phyloP scores from a whole-genome alignment of 2,888 invertebrate genomes.

The Diarsia dahlii region DNA sequence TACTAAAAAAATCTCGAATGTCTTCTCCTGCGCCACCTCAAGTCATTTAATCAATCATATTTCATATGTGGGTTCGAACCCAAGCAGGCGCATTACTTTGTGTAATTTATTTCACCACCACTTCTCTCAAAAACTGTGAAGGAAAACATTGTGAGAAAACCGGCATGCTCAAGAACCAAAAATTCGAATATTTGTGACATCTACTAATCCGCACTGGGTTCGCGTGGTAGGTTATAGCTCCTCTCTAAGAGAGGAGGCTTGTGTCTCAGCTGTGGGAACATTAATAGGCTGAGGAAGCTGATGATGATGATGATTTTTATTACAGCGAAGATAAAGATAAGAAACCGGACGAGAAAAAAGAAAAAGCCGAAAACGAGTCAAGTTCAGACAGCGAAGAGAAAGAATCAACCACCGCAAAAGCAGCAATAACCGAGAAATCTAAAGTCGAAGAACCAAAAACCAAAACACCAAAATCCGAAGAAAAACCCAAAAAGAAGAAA shows the following conservation, averaged over 20 bases:
- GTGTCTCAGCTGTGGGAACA: too few relatives aligned
- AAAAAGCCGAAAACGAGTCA: conserved; percentile 16
- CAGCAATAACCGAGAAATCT: conserved; percentile 9
- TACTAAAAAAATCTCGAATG: neutral
- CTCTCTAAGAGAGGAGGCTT: too few relatives aligned
- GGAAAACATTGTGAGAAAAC: too few relatives aligned
- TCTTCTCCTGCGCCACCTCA: neutral
- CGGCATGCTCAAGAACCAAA: too few relatives aligned
- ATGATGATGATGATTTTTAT: neutral
- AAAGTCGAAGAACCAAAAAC: conserved; percentile 61
- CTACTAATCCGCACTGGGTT: too few relatives aligned
- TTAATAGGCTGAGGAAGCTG: too few relatives aligned
- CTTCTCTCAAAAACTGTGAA: too few relatives aligned
- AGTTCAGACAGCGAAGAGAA: conserved; percentile 57
- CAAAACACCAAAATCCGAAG: conserved; percentile 59
- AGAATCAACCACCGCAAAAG: conserved; percentile 28
- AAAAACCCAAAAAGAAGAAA: conserved; percentile 63
- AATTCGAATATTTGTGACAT: too few relatives aligned
- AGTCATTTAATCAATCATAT: neutral
- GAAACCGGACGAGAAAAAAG: conserved; percentile 37
- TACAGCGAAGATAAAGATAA: conserved; percentile 37
- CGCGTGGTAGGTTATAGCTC: too few relatives aligned
- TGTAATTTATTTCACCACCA: too few relatives aligned
- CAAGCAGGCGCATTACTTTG: too few relatives aligned
- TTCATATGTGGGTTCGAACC: too few relatives aligned